Evolutionary conservation across 1,140 invertebrate genomes (phyloP).

Genomic region (Cepaea nemoralis): DNA sequence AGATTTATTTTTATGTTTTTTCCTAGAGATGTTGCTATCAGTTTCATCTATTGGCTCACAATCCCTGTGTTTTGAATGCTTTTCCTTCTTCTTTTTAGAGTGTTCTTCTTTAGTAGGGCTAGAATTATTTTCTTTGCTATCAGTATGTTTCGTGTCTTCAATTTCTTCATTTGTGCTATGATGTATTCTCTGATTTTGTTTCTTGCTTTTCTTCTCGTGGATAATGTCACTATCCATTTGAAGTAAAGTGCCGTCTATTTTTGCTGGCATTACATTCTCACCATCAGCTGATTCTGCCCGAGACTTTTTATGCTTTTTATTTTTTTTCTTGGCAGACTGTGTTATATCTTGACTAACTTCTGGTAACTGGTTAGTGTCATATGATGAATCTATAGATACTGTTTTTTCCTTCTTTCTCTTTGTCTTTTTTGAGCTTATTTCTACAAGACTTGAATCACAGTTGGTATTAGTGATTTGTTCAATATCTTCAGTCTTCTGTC

Average conservation of each 20-base stretch:
- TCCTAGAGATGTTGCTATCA: not conserved
- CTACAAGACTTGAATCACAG: not conserved
- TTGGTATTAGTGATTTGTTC: not conserved
- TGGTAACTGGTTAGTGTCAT: too few species aligned
- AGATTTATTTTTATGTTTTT: conserved; percentile 22
- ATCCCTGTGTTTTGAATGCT: not conserved
- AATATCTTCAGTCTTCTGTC: not conserved
- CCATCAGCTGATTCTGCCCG: too few species aligned
- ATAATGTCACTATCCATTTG: not conserved
- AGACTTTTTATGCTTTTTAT: not conserved
- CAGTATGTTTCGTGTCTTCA: not conserved
- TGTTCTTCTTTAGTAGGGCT: not conserved
- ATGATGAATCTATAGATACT: not conserved
- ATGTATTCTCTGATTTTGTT: not conserved
- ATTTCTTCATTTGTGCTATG: not conserved
- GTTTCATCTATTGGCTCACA: conserved; percentile 1
- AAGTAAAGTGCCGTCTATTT: not conserved
- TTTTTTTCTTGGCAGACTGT: conserved; percentile 3
- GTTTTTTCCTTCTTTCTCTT: conserved; percentile 22
- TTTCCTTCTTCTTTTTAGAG: not conserved
- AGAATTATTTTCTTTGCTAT: not conserved
- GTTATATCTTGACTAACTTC: not conserved
- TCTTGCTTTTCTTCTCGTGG: not conserved
- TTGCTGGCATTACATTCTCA: not conserved
- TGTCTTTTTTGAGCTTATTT: not conserved